Evolutionary conservation across 2,888 invertebrate species (phyloP).

Genomic region (Acrocera orbiculus): DNA sequence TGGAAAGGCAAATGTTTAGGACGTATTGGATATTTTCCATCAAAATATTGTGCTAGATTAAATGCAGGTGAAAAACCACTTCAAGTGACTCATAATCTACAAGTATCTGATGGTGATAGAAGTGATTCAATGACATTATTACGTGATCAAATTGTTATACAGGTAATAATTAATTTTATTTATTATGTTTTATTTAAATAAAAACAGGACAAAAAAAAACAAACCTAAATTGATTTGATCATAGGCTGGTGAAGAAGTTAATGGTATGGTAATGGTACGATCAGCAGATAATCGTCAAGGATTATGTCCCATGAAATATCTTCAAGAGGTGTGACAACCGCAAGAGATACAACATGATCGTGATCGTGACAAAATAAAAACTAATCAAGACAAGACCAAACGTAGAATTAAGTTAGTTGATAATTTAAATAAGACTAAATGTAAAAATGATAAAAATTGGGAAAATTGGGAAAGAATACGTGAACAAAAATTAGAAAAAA

Average conservation of each 20-base stretch:
- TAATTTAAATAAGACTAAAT: conserved; percentile 15
- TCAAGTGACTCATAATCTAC: conserved; percentile 74
- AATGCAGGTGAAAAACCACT: conserved; percentile 80
- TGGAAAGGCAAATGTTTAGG: conserved; percentile 93
- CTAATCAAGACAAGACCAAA: conserved; percentile 24
- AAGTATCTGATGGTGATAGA: conserved; percentile 67
- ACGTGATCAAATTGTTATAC: conserved; percentile 85
- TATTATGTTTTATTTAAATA: conserved; percentile 1
- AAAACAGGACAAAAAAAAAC: neutral
- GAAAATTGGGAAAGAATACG: conserved; percentile 32
- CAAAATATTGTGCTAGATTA: conserved; percentile 81
- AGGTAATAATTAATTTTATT: conserved; percentile 24
- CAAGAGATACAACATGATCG: conserved; percentile 28
- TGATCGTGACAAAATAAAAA: conserved; percentile 19
- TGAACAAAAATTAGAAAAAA: conserved; percentile 30
- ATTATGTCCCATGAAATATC: conserved; percentile 82
- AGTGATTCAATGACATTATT: conserved; percentile 54
- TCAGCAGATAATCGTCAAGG: conserved; percentile 86
- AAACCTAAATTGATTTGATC: neutral
- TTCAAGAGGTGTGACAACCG: conserved; percentile 85
- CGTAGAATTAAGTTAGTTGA: conserved; percentile 29
- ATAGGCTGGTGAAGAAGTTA: conserved; percentile 69
- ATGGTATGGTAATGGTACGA: conserved; percentile 86
- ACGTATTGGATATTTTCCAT: conserved; percentile 81
- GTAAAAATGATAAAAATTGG: conserved; percentile 30